Evolutionary conservation across 2,113 vertebrate genomes (phyloP).

Genomic region (human (Homo sapiens)): DNA sequence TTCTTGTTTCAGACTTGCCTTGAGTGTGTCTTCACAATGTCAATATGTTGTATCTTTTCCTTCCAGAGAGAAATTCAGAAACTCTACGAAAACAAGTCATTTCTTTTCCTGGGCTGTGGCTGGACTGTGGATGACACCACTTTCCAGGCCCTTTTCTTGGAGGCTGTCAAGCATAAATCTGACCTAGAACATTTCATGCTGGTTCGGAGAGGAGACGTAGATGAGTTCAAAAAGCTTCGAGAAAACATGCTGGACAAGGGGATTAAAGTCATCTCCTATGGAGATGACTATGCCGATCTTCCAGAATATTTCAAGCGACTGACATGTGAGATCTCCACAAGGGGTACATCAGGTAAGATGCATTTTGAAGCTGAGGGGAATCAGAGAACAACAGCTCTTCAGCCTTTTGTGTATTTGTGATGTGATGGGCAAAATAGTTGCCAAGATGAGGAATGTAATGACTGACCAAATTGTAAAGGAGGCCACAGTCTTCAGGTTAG

Average conservation of each 20-base stretch:
- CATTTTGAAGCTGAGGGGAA: not conserved
- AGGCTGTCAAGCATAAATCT: conserved; percentile 96
- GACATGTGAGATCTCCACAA: conserved; percentile 90
- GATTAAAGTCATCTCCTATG: conserved; percentile 97
- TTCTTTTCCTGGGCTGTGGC: conserved; percentile 96
- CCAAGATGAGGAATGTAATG: too few species aligned
- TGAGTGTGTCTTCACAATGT: not conserved
- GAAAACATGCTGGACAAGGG: conserved; percentile 99
- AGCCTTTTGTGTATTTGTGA: not conserved
- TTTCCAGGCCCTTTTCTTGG: conserved; percentile 98
- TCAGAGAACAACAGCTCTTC: not conserved
- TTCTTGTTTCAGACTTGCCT: not conserved
- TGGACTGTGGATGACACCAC: conserved; percentile 97
- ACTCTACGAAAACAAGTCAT: conserved; percentile 96
- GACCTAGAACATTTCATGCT: conserved; percentile 98
- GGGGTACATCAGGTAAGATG: conserved; percentile 83
- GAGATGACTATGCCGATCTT: conserved; percentile 92
- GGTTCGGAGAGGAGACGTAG: conserved; percentile 93
- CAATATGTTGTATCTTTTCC: conserved; percentile 56
- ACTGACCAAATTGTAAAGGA: not conserved
- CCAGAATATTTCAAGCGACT: conserved; percentile 95
- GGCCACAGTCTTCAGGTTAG: not conserved
- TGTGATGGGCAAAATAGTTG: not conserved
- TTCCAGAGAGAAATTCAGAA: conserved; percentile 96
- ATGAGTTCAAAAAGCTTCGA: conserved; percentile 95